These are phyloP conservation scores for Pachyseris speciosa DNA, from an alignment of 64 coral and sea anemone genomes.

Conservation along the genomic window DNA sequence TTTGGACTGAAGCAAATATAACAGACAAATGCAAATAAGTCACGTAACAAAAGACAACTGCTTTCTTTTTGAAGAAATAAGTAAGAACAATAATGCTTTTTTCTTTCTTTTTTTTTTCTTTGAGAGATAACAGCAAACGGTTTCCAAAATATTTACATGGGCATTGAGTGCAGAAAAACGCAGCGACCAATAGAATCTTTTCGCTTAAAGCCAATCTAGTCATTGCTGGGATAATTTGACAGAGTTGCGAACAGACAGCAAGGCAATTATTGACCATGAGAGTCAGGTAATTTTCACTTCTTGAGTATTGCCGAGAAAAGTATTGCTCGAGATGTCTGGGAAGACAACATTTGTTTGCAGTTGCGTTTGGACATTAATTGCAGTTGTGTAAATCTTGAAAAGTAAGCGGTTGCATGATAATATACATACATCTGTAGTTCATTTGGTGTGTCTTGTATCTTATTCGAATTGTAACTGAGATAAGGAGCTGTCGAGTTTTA, in stretches of 20 bases:
- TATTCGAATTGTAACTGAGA: neutral
- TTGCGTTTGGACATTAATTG: no score
- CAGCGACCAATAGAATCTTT: neutral
- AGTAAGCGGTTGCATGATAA: no score
- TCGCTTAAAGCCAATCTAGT: neutral
- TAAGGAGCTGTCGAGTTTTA: neutral
- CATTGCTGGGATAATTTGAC: neutral
- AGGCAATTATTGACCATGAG: no score
- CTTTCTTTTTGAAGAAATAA: neutral
- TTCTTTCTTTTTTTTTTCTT: no score
- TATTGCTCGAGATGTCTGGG: no score
- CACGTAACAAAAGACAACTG: neutral
- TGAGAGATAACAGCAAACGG: neutral
- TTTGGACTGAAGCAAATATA: conserved; percentile 16
- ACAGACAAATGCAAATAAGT: neutral
- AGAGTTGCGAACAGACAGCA: neutral
- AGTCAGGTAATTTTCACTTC: no score
- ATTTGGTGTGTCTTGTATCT: neutral
- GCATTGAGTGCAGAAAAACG: neutral
- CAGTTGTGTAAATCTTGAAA: no score
- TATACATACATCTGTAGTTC: neutral
- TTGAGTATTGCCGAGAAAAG: neutral
- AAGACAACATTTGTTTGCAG: no score
- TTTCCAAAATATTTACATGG: neutral
- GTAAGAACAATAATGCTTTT: neutral